A percentile compares a stretch with the other conserved stretches of the same genome.
These are phyloP conservation scores for Melanostoma scalare DNA, from an alignment of 2,888 invertebrate species.

Conservation along the genomic window DNA sequence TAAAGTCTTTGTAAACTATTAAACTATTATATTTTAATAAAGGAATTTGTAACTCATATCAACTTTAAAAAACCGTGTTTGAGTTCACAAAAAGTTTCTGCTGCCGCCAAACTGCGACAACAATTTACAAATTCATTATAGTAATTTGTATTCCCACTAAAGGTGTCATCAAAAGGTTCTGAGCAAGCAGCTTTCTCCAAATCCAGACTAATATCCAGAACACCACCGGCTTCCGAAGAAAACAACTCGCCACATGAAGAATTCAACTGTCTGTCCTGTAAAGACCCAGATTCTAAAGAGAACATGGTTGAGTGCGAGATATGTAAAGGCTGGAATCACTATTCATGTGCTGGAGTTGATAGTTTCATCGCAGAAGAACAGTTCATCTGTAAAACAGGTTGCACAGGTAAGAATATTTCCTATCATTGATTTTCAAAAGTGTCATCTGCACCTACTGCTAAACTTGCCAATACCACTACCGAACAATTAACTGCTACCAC, in stretches of 20 bases:
- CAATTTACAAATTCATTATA: conserved; percentile 15
- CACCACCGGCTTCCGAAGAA: neutral
- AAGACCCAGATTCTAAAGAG: conserved; percentile 4
- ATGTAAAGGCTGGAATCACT: conserved; percentile 14
- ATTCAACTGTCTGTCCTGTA: conserved; percentile 4
- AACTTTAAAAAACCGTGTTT: too few relatives aligned
- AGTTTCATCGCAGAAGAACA: conserved; percentile 8
- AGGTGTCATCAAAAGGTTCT: neutral
- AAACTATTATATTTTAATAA: too few relatives aligned
- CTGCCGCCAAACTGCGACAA: conserved; percentile 12
- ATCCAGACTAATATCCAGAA: conserved; percentile 2
- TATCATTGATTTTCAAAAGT: conserved; percentile 2
- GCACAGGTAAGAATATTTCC: conserved; percentile 22
- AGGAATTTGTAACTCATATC: too few relatives aligned
- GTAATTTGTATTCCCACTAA: neutral
- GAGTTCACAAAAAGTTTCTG: too few relatives aligned
- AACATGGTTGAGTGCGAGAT: conserved; percentile 7
- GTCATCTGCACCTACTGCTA: conserved; percentile 6
- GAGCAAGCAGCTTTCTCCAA: conserved; percentile 1
- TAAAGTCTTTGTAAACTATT: too few relatives aligned
- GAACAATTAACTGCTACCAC: neutral
- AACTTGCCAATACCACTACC: conserved; percentile 9
- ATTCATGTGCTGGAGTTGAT: conserved; percentile 7
- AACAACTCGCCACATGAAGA: neutral
- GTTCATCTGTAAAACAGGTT: conserved; percentile 16